phyloP scores from a whole-genome alignment of 2,888 invertebrate genomes.

The Orthosia incerta region DNA sequence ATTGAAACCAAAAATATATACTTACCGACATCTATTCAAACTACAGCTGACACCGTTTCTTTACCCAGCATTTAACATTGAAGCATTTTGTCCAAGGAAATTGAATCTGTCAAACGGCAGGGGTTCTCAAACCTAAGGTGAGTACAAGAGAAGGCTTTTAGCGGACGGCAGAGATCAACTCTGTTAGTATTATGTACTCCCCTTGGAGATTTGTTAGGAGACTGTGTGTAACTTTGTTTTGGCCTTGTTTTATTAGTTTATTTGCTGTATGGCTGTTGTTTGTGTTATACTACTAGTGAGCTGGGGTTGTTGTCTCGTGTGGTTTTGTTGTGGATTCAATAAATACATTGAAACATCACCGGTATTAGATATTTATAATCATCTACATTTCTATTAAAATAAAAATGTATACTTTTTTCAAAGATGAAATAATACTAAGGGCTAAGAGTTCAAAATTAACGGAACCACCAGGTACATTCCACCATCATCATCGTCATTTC shows the following conservation, averaged over 20 bases:
- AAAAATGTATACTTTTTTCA: too few species aligned
- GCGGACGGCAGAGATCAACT: constrained; percentile 71
- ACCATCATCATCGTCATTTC: too few species aligned
- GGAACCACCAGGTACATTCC: too few species aligned
- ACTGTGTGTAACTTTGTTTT: constrained; percentile 36
- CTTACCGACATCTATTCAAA: not conserved
- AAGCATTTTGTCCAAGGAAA: constrained; percentile 77
- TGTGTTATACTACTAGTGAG: not conserved
- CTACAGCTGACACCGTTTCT: constrained; percentile 14
- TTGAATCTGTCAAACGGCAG: constrained; percentile 79
- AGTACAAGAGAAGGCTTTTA: constrained; percentile 84
- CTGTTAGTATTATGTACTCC: constrained; percentile 68
- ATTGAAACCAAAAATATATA: not conserved
- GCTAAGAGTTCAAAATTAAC: too few species aligned
- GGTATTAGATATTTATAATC: too few species aligned
- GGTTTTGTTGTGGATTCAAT: not conserved
- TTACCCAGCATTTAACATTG: constrained; percentile 62
- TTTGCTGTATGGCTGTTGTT: constrained; percentile 30
- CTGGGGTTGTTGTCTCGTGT: not conserved
- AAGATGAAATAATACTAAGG: too few species aligned
- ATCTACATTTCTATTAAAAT: too few species aligned
- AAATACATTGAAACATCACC: too few species aligned
- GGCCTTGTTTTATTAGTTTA: constrained; percentile 39
- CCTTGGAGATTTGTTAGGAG: constrained; percentile 48
- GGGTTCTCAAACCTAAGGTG: constrained; percentile 69